Conservation (phyloP, 2,113 vertebrate species). For the Dasyurus viverrinus region DNA sequence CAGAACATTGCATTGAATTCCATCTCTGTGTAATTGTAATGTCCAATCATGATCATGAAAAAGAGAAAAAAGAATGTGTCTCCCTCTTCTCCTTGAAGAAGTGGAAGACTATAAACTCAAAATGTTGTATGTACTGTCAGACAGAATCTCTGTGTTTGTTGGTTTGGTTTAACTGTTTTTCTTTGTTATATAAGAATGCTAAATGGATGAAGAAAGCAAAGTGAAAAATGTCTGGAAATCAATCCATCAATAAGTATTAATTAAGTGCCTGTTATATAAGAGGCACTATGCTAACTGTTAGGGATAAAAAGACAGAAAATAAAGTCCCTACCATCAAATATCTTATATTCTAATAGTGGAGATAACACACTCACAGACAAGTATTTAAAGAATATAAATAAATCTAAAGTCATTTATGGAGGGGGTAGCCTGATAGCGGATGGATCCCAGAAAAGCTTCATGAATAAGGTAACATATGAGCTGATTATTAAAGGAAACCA, state of each 20-base stretch:
- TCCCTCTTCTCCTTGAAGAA: background rate
- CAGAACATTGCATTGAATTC: background rate
- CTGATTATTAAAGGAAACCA: background rate
- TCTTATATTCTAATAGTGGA: background rate
- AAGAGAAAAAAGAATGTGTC: background rate
- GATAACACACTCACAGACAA: background rate
- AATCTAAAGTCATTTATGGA: background rate
- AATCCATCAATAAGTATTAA: background rate
- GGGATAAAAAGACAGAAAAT: background rate
- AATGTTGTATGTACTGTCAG: background rate
- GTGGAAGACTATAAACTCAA: background rate
- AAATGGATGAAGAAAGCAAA: background rate
- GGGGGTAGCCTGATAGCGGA: background rate
- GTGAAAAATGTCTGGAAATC: background rate
- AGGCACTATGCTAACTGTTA: background rate
- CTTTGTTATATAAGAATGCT: background rate
- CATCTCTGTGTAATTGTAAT: background rate
- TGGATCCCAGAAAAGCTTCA: background rate
- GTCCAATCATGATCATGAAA: background rate
- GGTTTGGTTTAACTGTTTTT: background rate
- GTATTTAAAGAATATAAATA: background rate
- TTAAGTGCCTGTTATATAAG: background rate
- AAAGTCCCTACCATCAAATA: background rate
- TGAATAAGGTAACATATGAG: background rate
- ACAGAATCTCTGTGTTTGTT: background rate